Conservation (phyloP, 2,888 invertebrate species). For the Clepsis dumicolana region DNA sequence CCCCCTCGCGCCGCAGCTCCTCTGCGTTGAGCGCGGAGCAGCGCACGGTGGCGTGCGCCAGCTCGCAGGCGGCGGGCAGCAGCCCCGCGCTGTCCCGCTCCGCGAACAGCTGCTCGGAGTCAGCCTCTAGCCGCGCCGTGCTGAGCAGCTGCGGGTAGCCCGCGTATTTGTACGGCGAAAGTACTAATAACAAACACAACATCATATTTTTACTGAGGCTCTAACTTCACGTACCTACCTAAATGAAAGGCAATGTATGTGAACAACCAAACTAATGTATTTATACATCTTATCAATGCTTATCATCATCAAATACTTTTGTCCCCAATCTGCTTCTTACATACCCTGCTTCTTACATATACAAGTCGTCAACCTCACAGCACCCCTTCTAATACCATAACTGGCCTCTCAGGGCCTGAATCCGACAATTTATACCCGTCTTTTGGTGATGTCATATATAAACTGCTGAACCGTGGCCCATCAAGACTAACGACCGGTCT, state of each 20-base stretch:
- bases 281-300: too few relatives aligned
- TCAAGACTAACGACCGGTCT: not conserved
- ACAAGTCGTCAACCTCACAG: too few relatives aligned
- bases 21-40: slow-evolving; percentile 99
- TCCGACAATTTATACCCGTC: too few relatives aligned
- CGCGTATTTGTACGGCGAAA: slow-evolving; percentile 99
- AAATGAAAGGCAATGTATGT: too few relatives aligned
- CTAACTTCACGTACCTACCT: too few relatives aligned
- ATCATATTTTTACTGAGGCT: not conserved
- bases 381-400: too few relatives aligned
- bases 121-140: slow-evolving; percentile 97
- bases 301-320: too few relatives aligned
- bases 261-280: too few relatives aligned
- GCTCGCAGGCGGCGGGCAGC: slow-evolving; percentile 96
- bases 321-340: too few relatives aligned
- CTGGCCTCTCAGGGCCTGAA: too few relatives aligned
- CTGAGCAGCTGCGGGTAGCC: slow-evolving; percentile 99
- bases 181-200: slow-evolving; percentile 81
- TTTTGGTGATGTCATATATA: too few relatives aligned
- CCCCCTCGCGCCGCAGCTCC: slow-evolving; percentile 97
- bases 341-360: too few relatives aligned
- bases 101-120: slow-evolving; percentile 96
- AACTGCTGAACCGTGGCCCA: not conserved
- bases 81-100: slow-evolving; percentile 77
- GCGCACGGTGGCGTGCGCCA: slow-evolving; percentile 98